These are phyloP conservation scores for Acleris sparsana DNA, from an alignment of 2,888 invertebrate genomes.

Conservation along the genomic window DNA sequence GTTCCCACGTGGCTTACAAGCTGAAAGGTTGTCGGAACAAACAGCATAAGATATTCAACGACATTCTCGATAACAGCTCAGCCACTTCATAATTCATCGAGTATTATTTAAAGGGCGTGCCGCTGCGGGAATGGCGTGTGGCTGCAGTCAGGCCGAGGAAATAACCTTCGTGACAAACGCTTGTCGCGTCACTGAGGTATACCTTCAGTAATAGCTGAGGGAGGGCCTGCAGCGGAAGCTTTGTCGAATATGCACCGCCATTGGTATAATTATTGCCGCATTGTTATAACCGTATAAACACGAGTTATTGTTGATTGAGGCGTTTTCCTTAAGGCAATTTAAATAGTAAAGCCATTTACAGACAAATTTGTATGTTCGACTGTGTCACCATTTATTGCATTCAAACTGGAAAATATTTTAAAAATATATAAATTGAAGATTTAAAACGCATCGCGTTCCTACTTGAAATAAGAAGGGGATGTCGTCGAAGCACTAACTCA, in stretches of 20 bases:
- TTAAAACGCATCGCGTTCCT: too few relatives aligned
- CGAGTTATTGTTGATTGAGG: background rate
- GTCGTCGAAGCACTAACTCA: too few relatives aligned
- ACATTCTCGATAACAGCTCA: slow-evolving; percentile 36
- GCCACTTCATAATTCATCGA: slow-evolving; percentile 29
- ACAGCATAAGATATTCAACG: slow-evolving; percentile 55
- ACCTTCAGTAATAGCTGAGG: slow-evolving; percentile 1
- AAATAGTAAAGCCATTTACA: too few relatives aligned
- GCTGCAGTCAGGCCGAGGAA: slow-evolving; percentile 19
- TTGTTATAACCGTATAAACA: background rate
- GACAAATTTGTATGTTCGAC: too few relatives aligned
- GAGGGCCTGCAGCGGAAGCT: slow-evolving; percentile 15
- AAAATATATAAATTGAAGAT: too few relatives aligned
- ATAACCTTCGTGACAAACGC: slow-evolving; percentile 27
- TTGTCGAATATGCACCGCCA: slow-evolving; percentile 21
- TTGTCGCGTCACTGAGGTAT: slow-evolving; percentile 15
- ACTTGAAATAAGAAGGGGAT: too few relatives aligned
- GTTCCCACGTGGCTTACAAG: slow-evolving; percentile 38
- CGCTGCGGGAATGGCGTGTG: slow-evolving; percentile 22
- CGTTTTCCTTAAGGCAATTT: too few relatives aligned
- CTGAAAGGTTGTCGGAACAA: slow-evolving; percentile 44
- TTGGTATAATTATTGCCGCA: slow-evolving; percentile 21
- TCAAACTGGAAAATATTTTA: too few relatives aligned
- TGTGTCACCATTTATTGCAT: too few relatives aligned
- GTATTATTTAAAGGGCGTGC: slow-evolving; percentile 28